Evolutionary conservation across 2,797 vertebrate genomes (phyloP).

Genomic region (Podarcis lilfordi): DNA sequence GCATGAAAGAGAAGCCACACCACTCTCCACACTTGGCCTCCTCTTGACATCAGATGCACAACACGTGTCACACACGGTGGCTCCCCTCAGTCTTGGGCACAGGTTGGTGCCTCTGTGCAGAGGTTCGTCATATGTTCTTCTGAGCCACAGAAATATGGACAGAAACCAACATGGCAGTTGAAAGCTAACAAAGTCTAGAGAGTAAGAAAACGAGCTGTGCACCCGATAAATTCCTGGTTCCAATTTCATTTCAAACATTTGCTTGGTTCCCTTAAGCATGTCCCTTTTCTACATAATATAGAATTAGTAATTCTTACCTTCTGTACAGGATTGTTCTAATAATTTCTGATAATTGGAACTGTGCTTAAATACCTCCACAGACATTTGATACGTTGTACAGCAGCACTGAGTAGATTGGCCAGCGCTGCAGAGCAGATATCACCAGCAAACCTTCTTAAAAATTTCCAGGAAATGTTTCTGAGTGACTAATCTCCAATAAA

Average conservation of each 20-base stretch:
- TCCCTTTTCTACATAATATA: background rate
- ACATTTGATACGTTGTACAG: background rate
- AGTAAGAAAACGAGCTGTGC: background rate
- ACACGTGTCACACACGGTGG: no score
- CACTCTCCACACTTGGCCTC: no score
- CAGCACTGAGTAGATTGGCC: background rate
- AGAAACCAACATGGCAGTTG: background rate
- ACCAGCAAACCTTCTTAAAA: background rate
- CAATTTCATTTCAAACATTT: background rate
- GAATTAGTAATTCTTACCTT: background rate
- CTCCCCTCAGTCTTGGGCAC: no score
- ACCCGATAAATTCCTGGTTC: background rate
- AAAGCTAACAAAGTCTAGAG: background rate
- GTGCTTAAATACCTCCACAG: no score
- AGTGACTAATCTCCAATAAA: background rate
- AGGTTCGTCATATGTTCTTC: no score
- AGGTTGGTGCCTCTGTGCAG: no score
- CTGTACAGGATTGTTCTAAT: background rate
- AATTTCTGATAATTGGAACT: background rate
- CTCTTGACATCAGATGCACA: no score
- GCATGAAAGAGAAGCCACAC: no score
- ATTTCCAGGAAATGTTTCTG: background rate
- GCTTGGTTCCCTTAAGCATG: background rate
- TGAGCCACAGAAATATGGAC: background rate
- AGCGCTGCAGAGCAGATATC: background rate